Evolutionary conservation across 1,140 invertebrate species (phyloP).

Genomic region (Zaprionus africanus): DNA sequence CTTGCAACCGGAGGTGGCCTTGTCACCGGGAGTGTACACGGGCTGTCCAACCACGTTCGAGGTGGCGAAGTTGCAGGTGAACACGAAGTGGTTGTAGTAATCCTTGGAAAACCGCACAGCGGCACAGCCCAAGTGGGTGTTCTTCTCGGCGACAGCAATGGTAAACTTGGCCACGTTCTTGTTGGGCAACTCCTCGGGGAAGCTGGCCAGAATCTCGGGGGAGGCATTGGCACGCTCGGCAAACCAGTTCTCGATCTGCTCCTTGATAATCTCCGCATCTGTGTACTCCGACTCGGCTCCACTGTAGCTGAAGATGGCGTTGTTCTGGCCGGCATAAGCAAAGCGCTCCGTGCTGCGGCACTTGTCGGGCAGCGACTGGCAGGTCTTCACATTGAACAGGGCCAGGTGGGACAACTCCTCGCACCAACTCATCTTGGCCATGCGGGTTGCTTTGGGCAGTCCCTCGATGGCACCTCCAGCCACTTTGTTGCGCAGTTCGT

Average conservation of each 20-base stretch:
- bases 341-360: conserved; percentile 75
- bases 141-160: conserved; percentile 50
- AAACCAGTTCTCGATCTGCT: conserved; percentile 74
- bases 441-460: conserved; percentile 56
- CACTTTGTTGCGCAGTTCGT: conserved; percentile 65
- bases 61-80: conserved; percentile 54
- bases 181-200: conserved; percentile 58
- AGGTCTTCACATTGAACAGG: conserved; percentile 56
- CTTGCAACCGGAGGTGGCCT: conserved; percentile 39
- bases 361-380: conserved; percentile 63
- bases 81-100: conserved; percentile 48
- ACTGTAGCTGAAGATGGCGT: conserved; percentile 66
- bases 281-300: conserved; percentile 61
- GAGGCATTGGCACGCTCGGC: conserved; percentile 51
- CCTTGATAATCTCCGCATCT: conserved; percentile 65
- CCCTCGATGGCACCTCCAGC: conserved; percentile 56
- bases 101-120: conserved; percentile 47
- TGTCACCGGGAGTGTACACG: conserved; percentile 51
- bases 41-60: conserved; percentile 47
- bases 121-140: conserved; percentile 66
- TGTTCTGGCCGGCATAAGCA: conserved; percentile 71
- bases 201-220: conserved; percentile 58
- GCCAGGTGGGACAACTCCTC: conserved; percentile 64
- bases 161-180: conserved; percentile 60
- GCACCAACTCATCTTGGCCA: conserved; percentile 76